Evolutionary conservation across 2,888 invertebrate genomes (phyloP), one percentile per base, ranked within the genome.

Genomic region (Phragmatobia fuliginosa): DNA sequence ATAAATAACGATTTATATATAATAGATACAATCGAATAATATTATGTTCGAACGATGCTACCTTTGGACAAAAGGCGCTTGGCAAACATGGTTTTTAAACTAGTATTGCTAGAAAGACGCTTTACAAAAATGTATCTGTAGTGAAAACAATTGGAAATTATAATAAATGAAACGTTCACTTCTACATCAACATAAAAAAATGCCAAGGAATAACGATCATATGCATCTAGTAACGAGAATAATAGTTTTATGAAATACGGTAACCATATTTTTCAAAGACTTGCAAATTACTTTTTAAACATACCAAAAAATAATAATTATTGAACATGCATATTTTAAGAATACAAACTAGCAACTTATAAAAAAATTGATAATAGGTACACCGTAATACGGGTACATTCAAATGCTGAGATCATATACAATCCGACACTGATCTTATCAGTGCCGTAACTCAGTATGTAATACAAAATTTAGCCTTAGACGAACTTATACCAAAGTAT

Each of bases 371-470:
- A 75, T 71, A 68, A 71, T 71, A 45, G 71, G 75, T 69, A 75
- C 67, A 72, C 74, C 72, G 71, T 72, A 77, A 74, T 72, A 78
- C 73, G 77, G 70, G 75, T 65, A 72, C 76, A 85, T 77, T 82
- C 66, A 76, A 81, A 83, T 79, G 80, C 81, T 90, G 89, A 90
- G 90, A 90, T 90, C 90, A 89, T 85, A 81, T 77, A 78, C 83
- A 73, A 77, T 74, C 82, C 76, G 80, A 80, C 71, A 82, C 87
- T 78, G 86, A 89, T 88, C 80, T 81, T 77, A 89, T 88, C 87
- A 85, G 86, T 64, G 73, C 70, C 72, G 71, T 69, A 72, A 78
- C 71, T 78, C 76, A 82, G 75, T 78, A 72, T 74, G 10, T 33
- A 33, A 38, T 76, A 80, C 67, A 72, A 78, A 81, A 75, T 77